phyloP scores from a whole-genome alignment of 2,113 vertebrate species.

The Brienomyrus longianalis region DNA sequence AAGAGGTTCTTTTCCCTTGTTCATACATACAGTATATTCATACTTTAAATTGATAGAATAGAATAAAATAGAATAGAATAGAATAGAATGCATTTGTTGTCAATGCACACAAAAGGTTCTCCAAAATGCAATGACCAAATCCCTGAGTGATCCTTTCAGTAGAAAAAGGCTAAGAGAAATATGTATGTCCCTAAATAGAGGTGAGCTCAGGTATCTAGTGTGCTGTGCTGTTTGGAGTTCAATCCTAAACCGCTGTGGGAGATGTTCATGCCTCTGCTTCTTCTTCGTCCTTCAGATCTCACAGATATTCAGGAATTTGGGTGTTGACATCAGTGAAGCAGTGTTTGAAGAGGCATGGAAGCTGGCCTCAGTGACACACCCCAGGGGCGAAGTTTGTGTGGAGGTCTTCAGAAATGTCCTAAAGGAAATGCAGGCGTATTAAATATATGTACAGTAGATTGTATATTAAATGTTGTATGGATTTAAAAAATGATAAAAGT shows the following conservation, averaged over 20 bases:
- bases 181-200: background rate
- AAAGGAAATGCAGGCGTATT: slow-evolving; percentile 55
- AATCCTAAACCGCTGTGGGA: background rate
- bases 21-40: background rate
- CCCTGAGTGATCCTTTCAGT: background rate
- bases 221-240: background rate
- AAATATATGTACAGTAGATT: background rate
- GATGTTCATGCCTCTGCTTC: background rate
- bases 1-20: slow-evolving; percentile 61
- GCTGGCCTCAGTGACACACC: slow-evolving; percentile 62
- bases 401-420: slow-evolving; percentile 65
- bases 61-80: background rate
- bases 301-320: slow-evolving; percentile 66
- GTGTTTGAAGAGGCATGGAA: slow-evolving; percentile 75
- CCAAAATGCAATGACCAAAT: background rate
- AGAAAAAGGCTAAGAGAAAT: background rate
- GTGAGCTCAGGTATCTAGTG: background rate
- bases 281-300: slow-evolving; percentile 60
- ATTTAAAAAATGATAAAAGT: background rate
- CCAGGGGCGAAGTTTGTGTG: slow-evolving; percentile 68
- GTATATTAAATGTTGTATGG: background rate
- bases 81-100: background rate
- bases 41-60: background rate
- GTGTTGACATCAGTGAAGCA: slow-evolving; percentile 59
- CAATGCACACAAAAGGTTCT: background rate